Conservation (phyloP, 1,140 invertebrate species). For the Scylla paramamosain region DNA sequence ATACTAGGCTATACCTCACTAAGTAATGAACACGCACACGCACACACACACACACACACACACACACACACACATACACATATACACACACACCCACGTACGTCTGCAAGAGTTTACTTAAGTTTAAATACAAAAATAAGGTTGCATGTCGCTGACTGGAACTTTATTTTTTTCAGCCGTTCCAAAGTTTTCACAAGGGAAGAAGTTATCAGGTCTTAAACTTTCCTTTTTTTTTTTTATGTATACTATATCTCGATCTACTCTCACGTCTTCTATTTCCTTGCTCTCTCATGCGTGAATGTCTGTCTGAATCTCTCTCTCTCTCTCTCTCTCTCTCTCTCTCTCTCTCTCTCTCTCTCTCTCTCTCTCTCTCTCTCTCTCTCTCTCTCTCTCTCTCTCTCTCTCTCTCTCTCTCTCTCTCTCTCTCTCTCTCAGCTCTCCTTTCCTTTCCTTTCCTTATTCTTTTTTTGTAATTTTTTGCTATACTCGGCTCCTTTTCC, state of each 20-base stretch:
- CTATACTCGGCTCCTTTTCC: not conserved
- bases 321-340: not conserved
- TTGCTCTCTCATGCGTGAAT: not conserved
- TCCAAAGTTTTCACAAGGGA: not conserved
- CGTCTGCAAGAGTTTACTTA: not conserved
- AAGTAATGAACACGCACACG: not conserved
- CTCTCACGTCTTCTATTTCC: not conserved
- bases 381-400: conserved; percentile 35
- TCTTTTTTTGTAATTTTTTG: not conserved
- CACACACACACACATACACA: too few species aligned
- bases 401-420: conserved; percentile 43
- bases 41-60: conserved; percentile 5
- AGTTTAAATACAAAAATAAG: not conserved
- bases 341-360: not conserved
- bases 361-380: conserved; percentile 23
- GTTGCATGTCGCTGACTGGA: not conserved
- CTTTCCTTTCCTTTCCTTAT: not conserved
- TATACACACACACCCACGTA: too few species aligned
- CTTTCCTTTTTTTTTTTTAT: not conserved
- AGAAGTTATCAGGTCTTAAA: not conserved
- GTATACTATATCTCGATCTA: too few species aligned
- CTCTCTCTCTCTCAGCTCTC: not conserved
- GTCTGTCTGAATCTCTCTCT: not conserved
- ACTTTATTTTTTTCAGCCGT: not conserved
- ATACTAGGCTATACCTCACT: not conserved